Percentiles rank a stretch among this genome's conserved stretches.
These are phyloP conservation scores for Caenorhabditis wallacei DNA, from an alignment of 2,888 invertebrate genomes.

Conservation along the genomic window DNA sequence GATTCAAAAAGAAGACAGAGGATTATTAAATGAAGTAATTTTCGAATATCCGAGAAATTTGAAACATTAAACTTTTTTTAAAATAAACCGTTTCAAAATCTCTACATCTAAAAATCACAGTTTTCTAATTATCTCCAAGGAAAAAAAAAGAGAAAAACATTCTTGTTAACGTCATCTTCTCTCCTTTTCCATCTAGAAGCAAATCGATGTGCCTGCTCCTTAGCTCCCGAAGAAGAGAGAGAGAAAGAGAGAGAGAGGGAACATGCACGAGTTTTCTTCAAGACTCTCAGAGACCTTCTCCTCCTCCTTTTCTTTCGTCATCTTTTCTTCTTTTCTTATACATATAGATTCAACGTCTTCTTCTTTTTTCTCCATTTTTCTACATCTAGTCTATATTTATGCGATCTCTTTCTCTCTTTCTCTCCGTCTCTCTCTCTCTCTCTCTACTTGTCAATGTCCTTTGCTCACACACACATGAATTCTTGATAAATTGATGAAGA, in stretches of 20 bases:
- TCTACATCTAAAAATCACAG: too few relatives aligned
- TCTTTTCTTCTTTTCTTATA: constrained; percentile 21
- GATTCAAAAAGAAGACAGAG: too few relatives aligned
- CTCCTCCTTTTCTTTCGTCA: constrained; percentile 17
- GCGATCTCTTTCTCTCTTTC: constrained; percentile 11
- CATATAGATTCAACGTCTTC: constrained; percentile 23
- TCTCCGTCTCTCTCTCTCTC: constrained; percentile 5
- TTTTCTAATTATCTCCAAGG: too few relatives aligned
- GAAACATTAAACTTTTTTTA: too few relatives aligned
- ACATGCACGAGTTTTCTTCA: constrained; percentile 51
- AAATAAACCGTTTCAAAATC: too few relatives aligned
- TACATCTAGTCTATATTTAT: constrained; percentile 32
- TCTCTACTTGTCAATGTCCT: constrained; percentile 10
- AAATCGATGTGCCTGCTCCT: constrained; percentile 35
- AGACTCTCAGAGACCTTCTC: constrained; percentile 20
- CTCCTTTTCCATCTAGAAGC: not conserved
- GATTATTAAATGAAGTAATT: too few relatives aligned
- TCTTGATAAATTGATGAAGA: constrained; percentile 46
- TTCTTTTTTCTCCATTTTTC: constrained; percentile 24
- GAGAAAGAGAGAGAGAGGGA: constrained; percentile 5
- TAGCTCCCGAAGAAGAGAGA: not conserved
- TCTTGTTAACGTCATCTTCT: constrained; percentile 1
- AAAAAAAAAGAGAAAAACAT: too few relatives aligned
- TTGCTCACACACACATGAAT: constrained; percentile 28
- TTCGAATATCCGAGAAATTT: too few relatives aligned